These are phyloP conservation scores for Aramus guarauna DNA, from an alignment of 2,113 vertebrate genomes.

Conservation along the genomic window DNA sequence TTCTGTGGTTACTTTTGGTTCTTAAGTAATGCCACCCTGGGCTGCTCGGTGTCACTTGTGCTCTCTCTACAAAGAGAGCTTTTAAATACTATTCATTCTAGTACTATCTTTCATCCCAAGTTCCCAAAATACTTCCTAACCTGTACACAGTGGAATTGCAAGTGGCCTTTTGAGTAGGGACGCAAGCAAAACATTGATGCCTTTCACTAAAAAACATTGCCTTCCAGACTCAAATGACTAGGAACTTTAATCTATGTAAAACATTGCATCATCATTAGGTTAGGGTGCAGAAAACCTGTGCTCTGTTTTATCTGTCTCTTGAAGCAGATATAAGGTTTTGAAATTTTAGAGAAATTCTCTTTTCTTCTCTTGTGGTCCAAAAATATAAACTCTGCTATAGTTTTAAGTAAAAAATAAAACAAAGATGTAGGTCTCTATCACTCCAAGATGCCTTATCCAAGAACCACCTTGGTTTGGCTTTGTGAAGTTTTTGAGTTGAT, in stretches of 20 bases:
- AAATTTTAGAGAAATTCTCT: not conserved
- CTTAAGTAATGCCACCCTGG: not conserved
- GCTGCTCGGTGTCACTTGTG: not conserved
- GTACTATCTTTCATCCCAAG: not conserved
- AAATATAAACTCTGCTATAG: not conserved
- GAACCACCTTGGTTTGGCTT: not conserved
- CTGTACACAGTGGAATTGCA: not conserved
- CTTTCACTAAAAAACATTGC: not conserved
- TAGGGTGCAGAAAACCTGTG: not conserved
- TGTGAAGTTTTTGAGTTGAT: not conserved
- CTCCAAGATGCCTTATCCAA: not conserved
- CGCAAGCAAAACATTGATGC: not conserved
- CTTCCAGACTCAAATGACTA: not conserved
- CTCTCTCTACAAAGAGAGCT: not conserved
- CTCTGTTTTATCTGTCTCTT: not conserved
- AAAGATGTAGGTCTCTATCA: not conserved
- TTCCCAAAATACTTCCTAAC: not conserved
- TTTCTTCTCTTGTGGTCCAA: not conserved
- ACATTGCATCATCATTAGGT: not conserved
- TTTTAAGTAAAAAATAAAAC: not conserved
- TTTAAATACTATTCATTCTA: not conserved
- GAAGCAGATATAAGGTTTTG: not conserved
- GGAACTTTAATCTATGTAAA: not conserved
- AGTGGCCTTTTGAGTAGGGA: not conserved
- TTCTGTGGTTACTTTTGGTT: not conserved